Conservation (phyloP, 1,140 invertebrate genomes). For the Lanistes nyassanus region DNA sequence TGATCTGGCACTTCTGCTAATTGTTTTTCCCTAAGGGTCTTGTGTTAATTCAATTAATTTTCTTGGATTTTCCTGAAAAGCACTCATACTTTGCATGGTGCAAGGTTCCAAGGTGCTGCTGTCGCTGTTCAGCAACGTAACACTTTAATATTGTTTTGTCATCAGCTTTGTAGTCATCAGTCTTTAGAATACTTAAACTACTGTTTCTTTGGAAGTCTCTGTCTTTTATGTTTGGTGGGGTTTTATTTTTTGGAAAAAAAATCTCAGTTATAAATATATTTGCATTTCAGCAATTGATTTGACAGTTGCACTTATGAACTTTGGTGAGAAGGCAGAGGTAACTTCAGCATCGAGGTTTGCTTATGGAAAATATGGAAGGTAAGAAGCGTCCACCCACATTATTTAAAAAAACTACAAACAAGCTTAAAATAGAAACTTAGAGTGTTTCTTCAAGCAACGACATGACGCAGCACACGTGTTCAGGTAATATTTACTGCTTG, state of each 20-base stretch:
- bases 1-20: not conserved
- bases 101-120: no score
- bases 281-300: conserved; percentile 82
- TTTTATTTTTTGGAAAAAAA: not conserved
- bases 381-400: conserved; percentile 15
- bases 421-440: not conserved
- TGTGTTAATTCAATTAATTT: not conserved
- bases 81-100: no score
- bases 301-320: conserved; percentile 83
- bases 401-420: not conserved
- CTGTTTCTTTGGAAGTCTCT: not conserved
- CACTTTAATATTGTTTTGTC: no score
- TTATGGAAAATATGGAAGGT: conserved; percentile 62
- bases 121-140: no score
- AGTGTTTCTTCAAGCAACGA: not conserved
- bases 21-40: not conserved
- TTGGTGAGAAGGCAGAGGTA: conserved; percentile 79
- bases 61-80: no score
- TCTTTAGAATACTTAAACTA: not conserved
- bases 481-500: not conserved
- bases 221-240: not conserved
- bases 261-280: not conserved
- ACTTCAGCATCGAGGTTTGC: conserved; percentile 73
- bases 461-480: not conserved
- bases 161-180: no score